Conservation (phyloP, 2,797 vertebrate species). For the Malacoctenus gilli region DNA sequence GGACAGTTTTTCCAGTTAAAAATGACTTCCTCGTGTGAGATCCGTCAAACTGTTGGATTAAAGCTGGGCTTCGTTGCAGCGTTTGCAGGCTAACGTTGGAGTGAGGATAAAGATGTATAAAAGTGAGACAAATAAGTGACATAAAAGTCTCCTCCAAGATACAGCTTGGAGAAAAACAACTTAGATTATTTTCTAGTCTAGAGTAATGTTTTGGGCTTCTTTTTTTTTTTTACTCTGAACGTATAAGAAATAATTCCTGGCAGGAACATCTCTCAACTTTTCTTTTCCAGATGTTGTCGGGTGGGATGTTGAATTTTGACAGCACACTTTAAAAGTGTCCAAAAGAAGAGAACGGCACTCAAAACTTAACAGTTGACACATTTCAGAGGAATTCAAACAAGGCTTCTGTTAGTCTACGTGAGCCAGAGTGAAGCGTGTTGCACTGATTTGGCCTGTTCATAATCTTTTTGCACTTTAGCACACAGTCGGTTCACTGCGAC, state of each 20-base stretch:
- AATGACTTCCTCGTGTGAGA: too few relatives aligned
- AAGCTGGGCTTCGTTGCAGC: too few relatives aligned
- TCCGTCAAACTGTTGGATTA: too few relatives aligned
- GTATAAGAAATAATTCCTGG: slow-evolving; percentile 16
- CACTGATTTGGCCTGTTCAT: slow-evolving; percentile 15
- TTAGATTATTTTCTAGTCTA: too few relatives aligned
- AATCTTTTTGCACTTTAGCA: slow-evolving; percentile 33
- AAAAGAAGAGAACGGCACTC: slow-evolving; percentile 8
- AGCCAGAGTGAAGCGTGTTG: not conserved
- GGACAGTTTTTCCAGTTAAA: too few relatives aligned
- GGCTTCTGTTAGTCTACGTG: too few relatives aligned
- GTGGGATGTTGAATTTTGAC: slow-evolving; percentile 11
- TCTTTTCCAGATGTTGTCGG: slow-evolving; percentile 31
- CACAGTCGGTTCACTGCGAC: slow-evolving; percentile 25
- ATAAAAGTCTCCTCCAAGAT: too few relatives aligned
- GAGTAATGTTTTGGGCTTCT: too few relatives aligned
- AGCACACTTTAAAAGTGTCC: slow-evolving; percentile 2
- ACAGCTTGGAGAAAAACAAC: too few relatives aligned
- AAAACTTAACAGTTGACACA: slow-evolving; percentile 1
- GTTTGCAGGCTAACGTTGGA: too few relatives aligned
- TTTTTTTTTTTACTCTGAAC: slow-evolving; percentile 15
- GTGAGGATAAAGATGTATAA: too few relatives aligned
- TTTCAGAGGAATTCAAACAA: not conserved
- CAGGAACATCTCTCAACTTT: slow-evolving; percentile 1
- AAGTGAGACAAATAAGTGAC: too few relatives aligned